A percentile compares a stretch with the other conserved stretches of the same genome.
These are phyloP conservation scores for Diadophis punctatus DNA, from an alignment of 2,113 vertebrate genomes.

Conservation along the genomic window DNA sequence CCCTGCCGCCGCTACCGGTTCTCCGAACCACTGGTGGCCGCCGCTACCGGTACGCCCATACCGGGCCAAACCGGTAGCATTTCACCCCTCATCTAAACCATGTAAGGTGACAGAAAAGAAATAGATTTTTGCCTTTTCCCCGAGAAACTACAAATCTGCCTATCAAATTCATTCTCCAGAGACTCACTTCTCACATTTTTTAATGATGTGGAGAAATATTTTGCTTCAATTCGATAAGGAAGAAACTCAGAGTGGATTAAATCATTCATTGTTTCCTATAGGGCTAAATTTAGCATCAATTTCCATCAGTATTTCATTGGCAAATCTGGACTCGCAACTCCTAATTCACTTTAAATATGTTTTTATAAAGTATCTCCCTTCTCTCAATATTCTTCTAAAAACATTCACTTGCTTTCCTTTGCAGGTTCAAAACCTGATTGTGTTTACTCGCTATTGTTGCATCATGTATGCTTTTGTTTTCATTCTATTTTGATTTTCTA, in stretches of 20 bases:
- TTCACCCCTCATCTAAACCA: too few relatives aligned
- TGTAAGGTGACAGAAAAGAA: too few relatives aligned
- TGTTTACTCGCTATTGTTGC: neutral
- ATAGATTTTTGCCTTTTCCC: too few relatives aligned
- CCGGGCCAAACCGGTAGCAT: too few relatives aligned
- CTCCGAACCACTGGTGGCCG: too few relatives aligned
- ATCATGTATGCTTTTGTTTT: neutral
- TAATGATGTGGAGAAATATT: neutral
- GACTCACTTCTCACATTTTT: neutral
- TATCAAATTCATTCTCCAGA: neutral
- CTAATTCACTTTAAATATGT: neutral
- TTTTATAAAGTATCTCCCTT: neutral
- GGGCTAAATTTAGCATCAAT: neutral
- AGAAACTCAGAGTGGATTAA: neutral
- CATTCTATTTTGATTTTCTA: neutral
- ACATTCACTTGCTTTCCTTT: neutral
- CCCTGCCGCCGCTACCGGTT: too few relatives aligned
- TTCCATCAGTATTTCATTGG: neutral
- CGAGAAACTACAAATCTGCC: too few relatives aligned
- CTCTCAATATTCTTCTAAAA: neutral
- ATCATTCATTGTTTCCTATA: neutral
- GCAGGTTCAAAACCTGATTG: neutral
- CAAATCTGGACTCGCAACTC: neutral
- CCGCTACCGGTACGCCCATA: too few relatives aligned
- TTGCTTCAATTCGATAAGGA: neutral